Base-by-base conservation (phyloP, 2,113 vertebrate species). In the Salvelinus sp. region DNA sequence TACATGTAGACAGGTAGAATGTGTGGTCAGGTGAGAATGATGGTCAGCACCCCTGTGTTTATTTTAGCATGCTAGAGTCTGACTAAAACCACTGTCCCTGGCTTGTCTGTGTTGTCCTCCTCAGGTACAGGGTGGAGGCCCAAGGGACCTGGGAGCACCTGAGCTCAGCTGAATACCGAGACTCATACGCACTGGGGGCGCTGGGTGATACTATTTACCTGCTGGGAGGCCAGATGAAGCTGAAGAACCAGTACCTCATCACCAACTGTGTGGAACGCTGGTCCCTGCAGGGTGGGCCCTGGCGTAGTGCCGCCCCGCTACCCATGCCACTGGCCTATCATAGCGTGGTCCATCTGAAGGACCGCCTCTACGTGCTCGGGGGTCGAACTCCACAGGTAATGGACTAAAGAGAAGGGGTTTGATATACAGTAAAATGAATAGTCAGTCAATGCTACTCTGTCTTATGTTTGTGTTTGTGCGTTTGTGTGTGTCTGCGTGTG, bases 331-430 rank as follows among this genome's bases (percentile, higher is more conserved):
- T 99, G 83, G 98, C 98, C 0, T 97, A 92, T 80, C 97, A 98
- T 25, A 90, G 81, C 1, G 93, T 85, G 9, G 95, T 96, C 44
- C 92, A 88, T 0, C 86, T 99, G 84, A 96, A 95, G 73, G 92
- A 95, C 50, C 88, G 91, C 28, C 93, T 99, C 16, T 98, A 97
- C 10, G 96, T 97, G 77, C 91, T 99, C 1, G 98, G 96, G 22
- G 98, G 98, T 72, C 95, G 95, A 92, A 98, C 96, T 12, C 98
- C 97, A 74, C 97, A 99, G 98, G 98, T 99, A 80, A 83, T 6
- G 38, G 2, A 50, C 20, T 54, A 54, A 14, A 54, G 50, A 54
- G 16, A 54, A 14, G 13, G 50, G 14, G 3, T 54, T 54, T 54
- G 13, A 54, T 5, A 18, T 18, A 10, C 9, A 44, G 38, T 57